phyloP scores from a whole-genome alignment of 2,113 vertebrate genomes.

The Felis chaus region DNA sequence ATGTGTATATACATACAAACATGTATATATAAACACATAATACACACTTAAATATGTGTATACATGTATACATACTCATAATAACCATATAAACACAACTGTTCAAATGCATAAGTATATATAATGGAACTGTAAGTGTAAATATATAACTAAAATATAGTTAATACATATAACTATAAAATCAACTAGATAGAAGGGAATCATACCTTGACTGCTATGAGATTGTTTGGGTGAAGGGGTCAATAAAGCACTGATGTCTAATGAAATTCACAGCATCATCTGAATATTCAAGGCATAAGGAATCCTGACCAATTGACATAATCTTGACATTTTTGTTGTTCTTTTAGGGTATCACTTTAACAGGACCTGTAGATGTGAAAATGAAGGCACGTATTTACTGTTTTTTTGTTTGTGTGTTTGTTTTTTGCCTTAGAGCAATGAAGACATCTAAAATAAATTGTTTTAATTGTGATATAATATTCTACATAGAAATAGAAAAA shows the following conservation, averaged over 20 bases:
- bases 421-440: neutral
- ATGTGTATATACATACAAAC: neutral
- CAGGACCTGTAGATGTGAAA: neutral
- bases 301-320: neutral
- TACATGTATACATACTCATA: neutral
- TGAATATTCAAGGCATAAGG: neutral
- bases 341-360: neutral
- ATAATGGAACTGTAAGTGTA: neutral
- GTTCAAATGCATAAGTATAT: neutral
- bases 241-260: neutral
- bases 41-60: neutral
- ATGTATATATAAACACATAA: neutral
- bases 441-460: conserved; percentile 4
- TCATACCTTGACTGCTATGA: neutral
- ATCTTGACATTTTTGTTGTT: neutral
- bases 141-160: neutral
- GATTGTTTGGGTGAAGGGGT: neutral
- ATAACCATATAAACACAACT: neutral
- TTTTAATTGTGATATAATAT: neutral
- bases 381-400: neutral
- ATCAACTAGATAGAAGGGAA: neutral
- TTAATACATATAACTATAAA: neutral
- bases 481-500: neutral
- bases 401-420: neutral
- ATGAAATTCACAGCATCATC: neutral